Percentiles rank a stretch among this genome's conserved stretches.
Evolutionary conservation across 1,140 invertebrate species (phyloP).

Genomic region (Temnothorax longispinosus): DNA sequence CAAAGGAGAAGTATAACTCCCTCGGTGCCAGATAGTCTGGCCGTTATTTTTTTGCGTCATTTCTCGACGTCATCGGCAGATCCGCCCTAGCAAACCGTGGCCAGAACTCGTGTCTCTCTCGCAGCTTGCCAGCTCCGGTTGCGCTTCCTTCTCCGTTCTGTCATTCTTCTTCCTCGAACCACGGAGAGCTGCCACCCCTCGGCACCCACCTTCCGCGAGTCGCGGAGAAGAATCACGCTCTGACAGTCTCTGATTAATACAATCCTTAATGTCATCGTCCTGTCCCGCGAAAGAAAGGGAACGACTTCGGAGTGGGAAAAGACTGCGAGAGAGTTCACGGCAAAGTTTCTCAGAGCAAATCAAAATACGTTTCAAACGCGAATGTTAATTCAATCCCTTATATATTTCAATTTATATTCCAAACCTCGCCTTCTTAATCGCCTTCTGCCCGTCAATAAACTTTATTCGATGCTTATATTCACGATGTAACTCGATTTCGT

Average conservation of each 20-base stretch:
- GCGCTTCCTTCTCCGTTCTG: constrained; percentile 1
- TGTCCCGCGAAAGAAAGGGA: constrained; percentile 52
- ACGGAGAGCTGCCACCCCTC: constrained; percentile 63
- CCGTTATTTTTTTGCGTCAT: constrained; percentile 83
- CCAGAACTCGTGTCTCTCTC: constrained; percentile 78
- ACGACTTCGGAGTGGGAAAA: neutral
- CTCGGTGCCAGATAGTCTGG: constrained; percentile 81
- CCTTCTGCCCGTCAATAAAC: neutral
- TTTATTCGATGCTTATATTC: neutral
- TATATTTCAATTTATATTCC: constrained; percentile 11
- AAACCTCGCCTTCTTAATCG: neutral
- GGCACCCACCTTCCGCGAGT: constrained; percentile 58
- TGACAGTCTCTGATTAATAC: constrained; percentile 85
- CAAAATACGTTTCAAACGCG: neutral
- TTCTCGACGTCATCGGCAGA: constrained; percentile 85
- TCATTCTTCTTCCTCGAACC: constrained; percentile 78
- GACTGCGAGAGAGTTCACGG: neutral
- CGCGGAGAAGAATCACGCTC: constrained; percentile 77
- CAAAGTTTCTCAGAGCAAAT: neutral
- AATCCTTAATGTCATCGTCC: constrained; percentile 82
- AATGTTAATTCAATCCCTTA: neutral
- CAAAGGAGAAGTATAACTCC: constrained; percentile 11
- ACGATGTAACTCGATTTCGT: neutral
- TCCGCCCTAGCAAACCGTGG: constrained; percentile 74
- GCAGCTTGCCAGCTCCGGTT: constrained; percentile 62